phyloP scores from a whole-genome alignment of 2,797 vertebrate species.

The Epinephelus malabaricus region DNA sequence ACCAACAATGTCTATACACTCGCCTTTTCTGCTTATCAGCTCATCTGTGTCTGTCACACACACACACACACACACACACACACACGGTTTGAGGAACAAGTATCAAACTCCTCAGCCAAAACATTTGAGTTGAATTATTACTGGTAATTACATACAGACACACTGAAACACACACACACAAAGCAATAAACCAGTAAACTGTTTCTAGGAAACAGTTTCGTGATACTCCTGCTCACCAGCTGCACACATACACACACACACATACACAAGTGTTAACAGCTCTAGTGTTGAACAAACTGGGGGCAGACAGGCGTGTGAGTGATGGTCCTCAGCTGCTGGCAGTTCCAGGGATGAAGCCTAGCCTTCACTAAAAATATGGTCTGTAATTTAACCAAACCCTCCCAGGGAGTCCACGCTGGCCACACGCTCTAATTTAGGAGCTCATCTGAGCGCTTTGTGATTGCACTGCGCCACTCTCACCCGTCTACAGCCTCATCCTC shows the following conservation, averaged over 20 bases:
- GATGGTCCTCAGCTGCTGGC: slow-evolving; percentile 77
- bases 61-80: slow-evolving; percentile 1
- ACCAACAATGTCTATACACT: background rate
- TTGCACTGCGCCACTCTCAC: slow-evolving; percentile 60
- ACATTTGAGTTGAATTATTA: background rate
- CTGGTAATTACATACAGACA: slow-evolving; percentile 10
- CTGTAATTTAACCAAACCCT: slow-evolving; percentile 81
- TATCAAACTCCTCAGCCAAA: background rate
- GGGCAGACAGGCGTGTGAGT: slow-evolving; percentile 64
- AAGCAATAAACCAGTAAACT: background rate
- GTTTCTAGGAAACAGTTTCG: slow-evolving; percentile 4
- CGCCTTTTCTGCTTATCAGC: background rate
- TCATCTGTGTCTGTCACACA: background rate
- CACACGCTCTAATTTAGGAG: slow-evolving; percentile 74
- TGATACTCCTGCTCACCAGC: slow-evolving; percentile 22
- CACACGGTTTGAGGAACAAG: background rate
- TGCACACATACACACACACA: background rate
- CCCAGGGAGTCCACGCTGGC: slow-evolving; percentile 53
- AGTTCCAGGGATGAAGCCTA: slow-evolving; percentile 61
- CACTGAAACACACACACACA: background rate
- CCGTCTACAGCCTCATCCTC: slow-evolving; percentile 33
- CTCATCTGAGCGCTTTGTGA: slow-evolving; percentile 68
- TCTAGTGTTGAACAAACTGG: slow-evolving; percentile 41
- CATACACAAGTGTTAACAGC: slow-evolving; percentile 34
- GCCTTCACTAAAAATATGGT: slow-evolving; percentile 80